Evolutionary conservation across 1,140 invertebrate genomes (phyloP).

Genomic region (Andrena cerasifolii): DNA sequence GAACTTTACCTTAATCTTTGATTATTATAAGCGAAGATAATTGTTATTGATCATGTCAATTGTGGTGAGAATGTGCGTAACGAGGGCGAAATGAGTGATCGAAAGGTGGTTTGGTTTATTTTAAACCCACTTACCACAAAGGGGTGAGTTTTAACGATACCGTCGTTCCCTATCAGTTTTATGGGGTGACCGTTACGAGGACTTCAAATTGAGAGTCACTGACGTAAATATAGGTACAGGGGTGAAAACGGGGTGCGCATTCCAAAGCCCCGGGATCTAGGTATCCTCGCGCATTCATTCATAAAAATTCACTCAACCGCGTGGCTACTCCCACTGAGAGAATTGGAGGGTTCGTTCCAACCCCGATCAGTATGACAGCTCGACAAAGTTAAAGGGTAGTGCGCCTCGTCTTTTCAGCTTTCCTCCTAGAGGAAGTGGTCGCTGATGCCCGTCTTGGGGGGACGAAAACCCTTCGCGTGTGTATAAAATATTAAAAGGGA

Average conservation of each 20-base stretch:
- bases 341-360: slow-evolving; percentile 66
- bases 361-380: slow-evolving; percentile 65
- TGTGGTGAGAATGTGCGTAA: too few relatives aligned
- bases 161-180: slow-evolving; percentile 32
- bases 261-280: slow-evolving; percentile 65
- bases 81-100: slow-evolving; percentile 17
- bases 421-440: slow-evolving; percentile 4
- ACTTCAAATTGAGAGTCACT: slow-evolving; percentile 67
- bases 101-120: slow-evolving; percentile 33
- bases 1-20: neutral
- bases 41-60: too few relatives aligned
- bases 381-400: slow-evolving; percentile 66
- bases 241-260: slow-evolving; percentile 68
- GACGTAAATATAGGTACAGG: slow-evolving; percentile 65
- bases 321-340: slow-evolving; percentile 66
- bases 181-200: slow-evolving; percentile 35
- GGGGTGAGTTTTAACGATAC: slow-evolving; percentile 37
- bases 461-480: neutral
- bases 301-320: slow-evolving; percentile 71
- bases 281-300: slow-evolving; percentile 70
- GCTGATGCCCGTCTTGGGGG: slow-evolving; percentile 45
- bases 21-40: too few relatives aligned
- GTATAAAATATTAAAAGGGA: neutral
- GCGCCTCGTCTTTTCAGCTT: slow-evolving; percentile 58
- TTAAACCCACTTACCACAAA: slow-evolving; percentile 30